Percentiles rank a stretch among this genome's conserved stretches.
Conservation (phyloP, 2,113 vertebrate species). For the Triplophysa dalaica region DNA sequence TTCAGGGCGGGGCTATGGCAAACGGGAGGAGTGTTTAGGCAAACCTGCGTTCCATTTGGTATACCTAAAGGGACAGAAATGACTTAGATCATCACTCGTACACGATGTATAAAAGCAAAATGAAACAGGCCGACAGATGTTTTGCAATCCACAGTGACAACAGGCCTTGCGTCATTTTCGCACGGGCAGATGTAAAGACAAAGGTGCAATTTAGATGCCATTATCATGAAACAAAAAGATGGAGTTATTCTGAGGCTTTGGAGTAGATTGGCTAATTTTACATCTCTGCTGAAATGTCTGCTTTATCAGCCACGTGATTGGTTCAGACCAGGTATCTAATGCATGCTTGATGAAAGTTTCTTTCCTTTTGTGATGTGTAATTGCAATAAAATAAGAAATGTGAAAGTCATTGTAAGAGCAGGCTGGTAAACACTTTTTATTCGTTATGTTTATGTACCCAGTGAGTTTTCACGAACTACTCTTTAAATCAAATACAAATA, state of each 20-base stretch:
- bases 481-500: slow-evolving; percentile 2
- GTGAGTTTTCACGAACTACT: not conserved
- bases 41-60: too few relatives aligned
- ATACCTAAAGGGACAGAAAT: too few relatives aligned
- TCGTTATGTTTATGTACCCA: not conserved
- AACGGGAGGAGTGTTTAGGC: too few relatives aligned
- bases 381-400: not conserved
- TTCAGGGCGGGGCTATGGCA: too few relatives aligned
- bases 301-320: not conserved
- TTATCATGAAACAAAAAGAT: slow-evolving; percentile 49
- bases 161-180: not conserved
- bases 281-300: not conserved
- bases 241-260: slow-evolving; percentile 5
- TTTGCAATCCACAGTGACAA: not conserved
- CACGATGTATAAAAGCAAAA: not conserved
- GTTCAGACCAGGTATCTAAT: not conserved
- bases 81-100: not conserved
- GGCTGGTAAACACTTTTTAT: not conserved
- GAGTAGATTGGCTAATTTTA: slow-evolving; percentile 25
- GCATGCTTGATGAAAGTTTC: not conserved
- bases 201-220: slow-evolving; percentile 35
- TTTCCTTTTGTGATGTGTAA: too few relatives aligned
- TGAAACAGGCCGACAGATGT: not conserved
- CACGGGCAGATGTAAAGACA: not conserved
- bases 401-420: not conserved